phyloP scores from a whole-genome alignment of 2,888 invertebrate species.

The Drosophila dives region DNA sequence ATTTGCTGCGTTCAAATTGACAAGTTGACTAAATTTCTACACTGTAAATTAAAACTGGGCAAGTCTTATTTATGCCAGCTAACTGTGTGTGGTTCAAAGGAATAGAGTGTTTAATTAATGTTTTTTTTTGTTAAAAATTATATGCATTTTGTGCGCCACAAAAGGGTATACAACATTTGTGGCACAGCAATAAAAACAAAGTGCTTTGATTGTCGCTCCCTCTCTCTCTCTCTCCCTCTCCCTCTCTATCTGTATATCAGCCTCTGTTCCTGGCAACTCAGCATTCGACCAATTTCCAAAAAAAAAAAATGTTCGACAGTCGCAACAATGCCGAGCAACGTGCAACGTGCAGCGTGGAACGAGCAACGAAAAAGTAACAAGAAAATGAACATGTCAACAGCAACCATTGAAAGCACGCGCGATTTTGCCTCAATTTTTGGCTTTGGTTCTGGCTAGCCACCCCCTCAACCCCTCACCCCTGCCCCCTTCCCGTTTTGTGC shows the following conservation, averaged over 20 bases:
- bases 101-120: too few relatives aligned
- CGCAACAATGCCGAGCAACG: constrained; percentile 28
- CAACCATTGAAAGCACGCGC: constrained; percentile 53
- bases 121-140: too few relatives aligned
- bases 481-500: too few relatives aligned
- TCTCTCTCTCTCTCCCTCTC: too few relatives aligned
- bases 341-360: constrained; percentile 8
- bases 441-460: neutral
- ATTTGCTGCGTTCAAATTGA: neutral
- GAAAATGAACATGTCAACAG: constrained; percentile 80
- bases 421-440: constrained; percentile 41
- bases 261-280: constrained; percentile 51
- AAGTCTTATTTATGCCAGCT: neutral
- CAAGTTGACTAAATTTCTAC: constrained; percentile 14
- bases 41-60: constrained; percentile 6
- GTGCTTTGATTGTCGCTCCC: constrained; percentile 1
- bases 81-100: neutral
- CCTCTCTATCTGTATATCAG: neutral
- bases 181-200: constrained; percentile 49
- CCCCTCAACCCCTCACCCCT: too few relatives aligned
- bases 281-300: constrained; percentile 67
- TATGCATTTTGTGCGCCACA: neutral
- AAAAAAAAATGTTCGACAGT: constrained; percentile 68
- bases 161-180: constrained; percentile 14
- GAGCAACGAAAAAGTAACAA: constrained; percentile 50